Conservation (phyloP, 1,140 invertebrate genomes). For the Augochlora pura region DNA sequence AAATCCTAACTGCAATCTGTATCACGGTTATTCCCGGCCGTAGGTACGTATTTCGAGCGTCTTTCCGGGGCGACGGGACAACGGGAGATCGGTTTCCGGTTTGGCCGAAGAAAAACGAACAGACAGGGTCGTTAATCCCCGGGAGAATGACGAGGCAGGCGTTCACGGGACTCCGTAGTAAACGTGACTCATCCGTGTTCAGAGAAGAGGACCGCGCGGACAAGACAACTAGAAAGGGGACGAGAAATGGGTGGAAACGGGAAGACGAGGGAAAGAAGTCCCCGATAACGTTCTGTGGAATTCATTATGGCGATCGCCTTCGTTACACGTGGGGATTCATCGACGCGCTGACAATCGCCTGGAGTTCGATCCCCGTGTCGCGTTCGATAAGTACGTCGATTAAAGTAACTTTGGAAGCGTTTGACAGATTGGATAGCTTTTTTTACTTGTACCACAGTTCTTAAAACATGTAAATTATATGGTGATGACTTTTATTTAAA, state of each 20-base stretch:
- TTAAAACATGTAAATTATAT: too few relatives aligned
- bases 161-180: slow-evolving; percentile 41
- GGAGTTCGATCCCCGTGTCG: too few relatives aligned
- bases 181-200: slow-evolving; percentile 59
- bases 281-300: not conserved
- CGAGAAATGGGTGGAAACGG: not conserved
- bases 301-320: not conserved
- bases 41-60: not conserved
- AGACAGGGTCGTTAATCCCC: slow-evolving; percentile 61
- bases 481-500: too few relatives aligned
- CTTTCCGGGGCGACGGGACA: slow-evolving; percentile 24
- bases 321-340: too few relatives aligned
- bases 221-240: not conserved
- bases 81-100: slow-evolving; percentile 56
- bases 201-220: slow-evolving; percentile 20
- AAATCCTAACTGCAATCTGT: not conserved
- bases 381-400: too few relatives aligned
- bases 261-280: not conserved
- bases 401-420: too few relatives aligned
- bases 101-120: slow-evolving; percentile 46
- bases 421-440: too few relatives aligned
- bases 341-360: too few relatives aligned
- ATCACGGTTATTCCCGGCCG: not conserved
- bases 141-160: slow-evolving; percentile 56
- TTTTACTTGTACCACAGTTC: too few relatives aligned